Evolutionary conservation across 2,888 invertebrate species (phyloP).

Genomic region (Hypena proboscidalis): DNA sequence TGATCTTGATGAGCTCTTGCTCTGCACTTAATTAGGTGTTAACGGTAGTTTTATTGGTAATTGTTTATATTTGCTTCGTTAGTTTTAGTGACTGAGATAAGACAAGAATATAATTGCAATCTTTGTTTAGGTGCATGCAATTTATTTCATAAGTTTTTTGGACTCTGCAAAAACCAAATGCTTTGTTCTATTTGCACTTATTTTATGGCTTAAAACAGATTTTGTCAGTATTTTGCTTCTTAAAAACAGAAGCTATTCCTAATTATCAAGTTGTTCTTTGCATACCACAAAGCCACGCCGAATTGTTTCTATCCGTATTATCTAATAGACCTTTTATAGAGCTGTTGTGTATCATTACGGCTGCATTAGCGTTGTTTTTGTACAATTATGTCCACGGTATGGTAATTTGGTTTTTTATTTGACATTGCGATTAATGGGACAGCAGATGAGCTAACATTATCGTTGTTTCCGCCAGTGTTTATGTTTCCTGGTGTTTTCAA

Average conservation of each 20-base stretch:
- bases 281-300: background rate
- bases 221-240: too few relatives aligned
- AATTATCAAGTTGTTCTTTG: conserved; percentile 4
- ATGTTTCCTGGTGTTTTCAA: conserved; percentile 69
- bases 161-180: too few relatives aligned
- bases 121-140: too few relatives aligned
- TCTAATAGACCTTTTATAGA: conserved; percentile 13
- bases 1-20: conserved; percentile 21
- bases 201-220: too few relatives aligned
- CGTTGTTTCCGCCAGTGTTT: conserved; percentile 55
- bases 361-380: conserved; percentile 24
- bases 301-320: conserved; percentile 17
- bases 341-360: conserved; percentile 13
- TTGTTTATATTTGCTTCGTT: background rate
- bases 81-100: too few relatives aligned
- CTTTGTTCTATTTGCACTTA: too few relatives aligned
- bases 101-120: too few relatives aligned
- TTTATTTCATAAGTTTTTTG: too few relatives aligned
- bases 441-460: conserved; percentile 65
- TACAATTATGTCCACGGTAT: conserved; percentile 36
- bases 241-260: too few relatives aligned
- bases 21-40: conserved; percentile 10
- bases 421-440: conserved; percentile 60
- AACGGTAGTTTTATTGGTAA: background rate
- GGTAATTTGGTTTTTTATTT: conserved; percentile 54